phyloP scores from a whole-genome alignment of 2,888 invertebrate genomes.

The Gerris lacustris region DNA sequence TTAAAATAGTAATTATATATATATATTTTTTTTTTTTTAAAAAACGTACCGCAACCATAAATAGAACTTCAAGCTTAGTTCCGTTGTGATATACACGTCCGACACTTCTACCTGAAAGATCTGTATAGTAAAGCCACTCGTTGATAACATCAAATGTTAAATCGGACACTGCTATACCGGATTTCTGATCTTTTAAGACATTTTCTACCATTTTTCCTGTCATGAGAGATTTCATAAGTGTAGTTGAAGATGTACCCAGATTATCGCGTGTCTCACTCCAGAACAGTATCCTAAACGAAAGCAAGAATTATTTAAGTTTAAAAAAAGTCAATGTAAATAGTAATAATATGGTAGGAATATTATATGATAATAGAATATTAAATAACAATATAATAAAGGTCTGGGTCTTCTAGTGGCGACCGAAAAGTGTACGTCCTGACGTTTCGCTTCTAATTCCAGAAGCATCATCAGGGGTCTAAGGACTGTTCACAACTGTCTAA shows the following conservation, averaged over 20 bases:
- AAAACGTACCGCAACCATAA: neutral
- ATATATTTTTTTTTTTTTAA: too few species aligned
- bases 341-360: too few species aligned
- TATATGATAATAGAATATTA: too few species aligned
- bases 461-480: too few species aligned
- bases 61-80: conserved; percentile 33
- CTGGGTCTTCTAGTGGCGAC: too few species aligned
- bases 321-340: too few species aligned
- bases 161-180: conserved; percentile 42
- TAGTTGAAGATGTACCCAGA: conserved; percentile 29
- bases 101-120: conserved; percentile 46
- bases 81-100: conserved; percentile 43
- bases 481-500: too few species aligned
- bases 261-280: conserved; percentile 35
- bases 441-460: too few species aligned
- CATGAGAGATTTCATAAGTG: conserved; percentile 40
- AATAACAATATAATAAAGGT: too few species aligned
- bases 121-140: conserved; percentile 61
- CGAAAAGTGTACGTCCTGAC: too few species aligned
- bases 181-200: conserved; percentile 38
- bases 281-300: conserved; percentile 34
- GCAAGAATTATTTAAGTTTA: too few species aligned
- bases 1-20: too few species aligned
- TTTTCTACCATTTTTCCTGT: conserved; percentile 39
- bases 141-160: conserved; percentile 46